Evolutionary conservation across 2,113 vertebrate genomes (phyloP).

Genomic region (Carassius gibelio): DNA sequence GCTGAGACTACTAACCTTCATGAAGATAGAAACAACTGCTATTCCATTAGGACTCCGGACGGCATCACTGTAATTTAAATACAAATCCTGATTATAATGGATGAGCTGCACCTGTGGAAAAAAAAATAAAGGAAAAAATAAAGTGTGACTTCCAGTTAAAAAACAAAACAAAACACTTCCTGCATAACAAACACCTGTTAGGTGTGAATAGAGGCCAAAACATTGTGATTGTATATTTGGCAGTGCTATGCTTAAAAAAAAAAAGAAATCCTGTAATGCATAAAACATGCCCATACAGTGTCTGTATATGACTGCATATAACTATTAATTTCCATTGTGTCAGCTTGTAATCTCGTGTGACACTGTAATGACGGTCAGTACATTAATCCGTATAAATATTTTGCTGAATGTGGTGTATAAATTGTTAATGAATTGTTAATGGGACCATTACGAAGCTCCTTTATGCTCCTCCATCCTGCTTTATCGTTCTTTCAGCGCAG

Average conservation of each 20-base stretch:
- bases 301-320: slow-evolving; percentile 3
- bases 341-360: neutral
- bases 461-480: slow-evolving; percentile 19
- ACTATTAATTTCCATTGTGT: neutral
- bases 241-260: neutral
- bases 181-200: neutral
- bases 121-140: neutral
- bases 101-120: slow-evolving; percentile 87
- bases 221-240: neutral
- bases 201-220: neutral
- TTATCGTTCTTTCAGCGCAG: slow-evolving; percentile 16
- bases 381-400: slow-evolving; percentile 16
- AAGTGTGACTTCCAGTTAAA: neutral
- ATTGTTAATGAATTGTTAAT: slow-evolving; percentile 34
- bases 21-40: slow-evolving; percentile 93
- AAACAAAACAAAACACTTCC: neutral
- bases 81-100: slow-evolving; percentile 95
- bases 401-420: slow-evolving; percentile 25
- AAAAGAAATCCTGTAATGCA: neutral
- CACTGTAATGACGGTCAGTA: slow-evolving; percentile 14
- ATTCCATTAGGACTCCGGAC: slow-evolving; percentile 91
- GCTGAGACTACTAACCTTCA: slow-evolving; percentile 67
- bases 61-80: slow-evolving; percentile 91
- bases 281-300: neutral
- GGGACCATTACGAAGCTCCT: slow-evolving; percentile 38